Base-by-base conservation (phyloP, 1,140 invertebrate genomes). In the Pomacea maculata region DNA sequence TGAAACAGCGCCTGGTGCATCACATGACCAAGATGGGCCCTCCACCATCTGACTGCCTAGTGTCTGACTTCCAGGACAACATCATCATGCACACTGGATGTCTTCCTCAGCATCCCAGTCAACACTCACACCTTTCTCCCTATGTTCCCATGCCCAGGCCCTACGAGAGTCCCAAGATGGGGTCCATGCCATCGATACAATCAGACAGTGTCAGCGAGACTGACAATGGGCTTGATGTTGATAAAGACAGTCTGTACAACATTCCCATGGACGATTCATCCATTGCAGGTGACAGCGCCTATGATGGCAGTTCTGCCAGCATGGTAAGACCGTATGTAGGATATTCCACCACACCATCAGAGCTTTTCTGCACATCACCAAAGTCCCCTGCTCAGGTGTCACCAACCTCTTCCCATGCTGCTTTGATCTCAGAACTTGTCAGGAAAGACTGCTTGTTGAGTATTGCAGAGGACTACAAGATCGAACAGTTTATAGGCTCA, bases 401-500 rank as follows among this genome's bases (percentile, higher is more conserved):
- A 0, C 7, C 34, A 21, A 61, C 75, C 45, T 55, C 45, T 34
- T 55, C 61, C 17, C 80, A 77, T n/a, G 19, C 79, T 10, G 64
- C 70, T 45, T 75, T 86, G 14, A 83, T 86, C 54, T 55, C 78
- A 29, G 85, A 86, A 45, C 81, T 85, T 57, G 79, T 82, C 4
- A 79, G 84, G 63, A 83, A 84, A 71, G 85, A 88, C 77, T 77
- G 72, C 54, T 75, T 87, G 64, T 76, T 88, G 54, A 83, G 85
- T 45, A 87, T 87, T 34, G 85, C 85, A n/a, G 84, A 86, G 34
- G 76, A 85, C 68, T 94, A 96, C 93, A 96, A 97, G 90, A 93
- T 97, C 91, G 95, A 97, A 84, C 96, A 97, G 88, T 94, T 97
- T 85, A 93, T 97, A 83, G 96, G 97, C 91, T 95, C 96, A 89